Base-by-base conservation (phyloP, 2,888 invertebrate genomes). In the Bursaphelenchus okinawaensis region DNA sequence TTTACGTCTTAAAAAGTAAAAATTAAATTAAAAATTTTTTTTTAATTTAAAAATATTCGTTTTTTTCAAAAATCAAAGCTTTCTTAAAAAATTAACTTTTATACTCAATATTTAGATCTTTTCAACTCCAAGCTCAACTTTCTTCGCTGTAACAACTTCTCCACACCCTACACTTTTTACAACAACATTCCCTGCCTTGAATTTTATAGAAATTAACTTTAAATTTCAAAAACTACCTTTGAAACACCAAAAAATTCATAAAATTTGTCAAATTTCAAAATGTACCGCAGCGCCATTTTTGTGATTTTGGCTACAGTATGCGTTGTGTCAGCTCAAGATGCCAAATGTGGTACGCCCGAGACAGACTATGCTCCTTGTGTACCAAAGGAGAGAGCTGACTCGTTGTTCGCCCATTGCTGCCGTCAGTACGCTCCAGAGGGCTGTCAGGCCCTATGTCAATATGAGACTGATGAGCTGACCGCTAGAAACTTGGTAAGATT, bases 371-470 rank as follows among this genome's bases (percentile, higher is more conserved):
- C 70, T 0, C 74, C 74, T 7, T 74, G 74, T 27, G 57, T 77
- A 16, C 40, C 61, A 7, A 68, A 64, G 23, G 76, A 77, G 19
- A 62, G 64, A 7, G 76, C 74, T 1, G 74, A 74, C 55, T 50
- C 31, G 2, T 65, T 74, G 9, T 74, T 74, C 62, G 52, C 62
- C 9, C 68, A 75, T 26, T 74, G 74, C 56, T 74, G 74, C 51
- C 63, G 67, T 40, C 74, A 72, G 26, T 76, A 76, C 40, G 74
- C 71, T 6, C 74, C 75, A 7, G 63, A 56, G 20, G 76, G 74
- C 16, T 74, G 74, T 62, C 68, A 67, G 40, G 55, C 55, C 7
- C 62, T 76, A 27, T 74, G 74, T 28, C 74, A 77, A 29, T 74
- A 76, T 54, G 74, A 74, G 54, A 67, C 70, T 2, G 76, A 77